Evolutionary conservation across 2,797 vertebrate species (phyloP), one percentile per base, ranked within the genome.

Genomic region (Sebastes paucispinis): DNA sequence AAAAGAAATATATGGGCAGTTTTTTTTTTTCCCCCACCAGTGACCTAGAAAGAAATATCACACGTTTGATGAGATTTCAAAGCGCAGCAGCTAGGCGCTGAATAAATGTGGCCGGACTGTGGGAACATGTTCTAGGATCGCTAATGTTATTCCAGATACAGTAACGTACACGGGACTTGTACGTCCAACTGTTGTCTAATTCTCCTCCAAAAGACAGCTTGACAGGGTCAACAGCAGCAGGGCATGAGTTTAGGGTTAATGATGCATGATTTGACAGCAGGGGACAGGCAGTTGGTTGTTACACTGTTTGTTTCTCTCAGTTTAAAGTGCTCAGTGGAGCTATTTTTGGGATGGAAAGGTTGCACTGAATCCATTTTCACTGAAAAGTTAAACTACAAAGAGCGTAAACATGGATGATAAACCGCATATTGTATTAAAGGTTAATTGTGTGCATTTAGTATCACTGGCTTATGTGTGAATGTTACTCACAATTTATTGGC

Each of bases 21-120:
- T 55, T 73, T 77, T 63, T 36, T 68, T 10, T 52, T 18, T 0
- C 7, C 43, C 43, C 16, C 64, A 82, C 27, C 14, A 64, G 63
- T 90, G 90, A 91, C 87, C 89, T 81, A 88, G 81, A 93, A 91
- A 88, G 47, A 83, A 85, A 77, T 43, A 81, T 85, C 58, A 65
- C 2, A 27, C 43, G 5, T 87, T 88, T 92, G 79, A 90, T 89
- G 75, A 81, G 63, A 89, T 86, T 89, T 90, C 68, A 82, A 89
- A 86, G 78, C 66, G 36, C 25, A 71, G 79, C 47, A 13, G 25
- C 43, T 50, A 50, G 16, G 43, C 1, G 22, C 64, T 66, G 79
- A 81, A 81, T 80, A 67, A 78, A 88, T 79, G 73, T 73, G 73
- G 16, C 73, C 24, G 79, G 69, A 76, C 69, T 69, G 67, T 50